Conservation (phyloP, 2,888 invertebrate genomes). For the Epistrophe grossulariae region DNA sequence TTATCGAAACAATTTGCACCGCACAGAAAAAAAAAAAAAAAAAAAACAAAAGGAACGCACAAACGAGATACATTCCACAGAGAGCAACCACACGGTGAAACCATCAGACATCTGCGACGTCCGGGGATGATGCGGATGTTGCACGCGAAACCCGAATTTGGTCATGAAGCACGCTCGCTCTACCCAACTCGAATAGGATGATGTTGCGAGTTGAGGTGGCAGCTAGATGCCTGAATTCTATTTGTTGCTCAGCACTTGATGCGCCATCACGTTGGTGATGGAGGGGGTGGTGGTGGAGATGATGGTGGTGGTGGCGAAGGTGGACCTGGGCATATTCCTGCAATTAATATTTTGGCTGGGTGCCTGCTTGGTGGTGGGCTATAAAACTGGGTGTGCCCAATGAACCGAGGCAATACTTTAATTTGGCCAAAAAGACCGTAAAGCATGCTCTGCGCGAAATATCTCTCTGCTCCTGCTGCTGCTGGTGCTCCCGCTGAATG, state of each 20-base stretch:
- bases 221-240: slow-evolving; percentile 25
- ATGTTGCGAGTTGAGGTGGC: slow-evolving; percentile 37
- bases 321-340: slow-evolving; percentile 54
- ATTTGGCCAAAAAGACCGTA: slow-evolving; percentile 59
- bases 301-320: slow-evolving; percentile 9
- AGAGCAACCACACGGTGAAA: slow-evolving; percentile 45
- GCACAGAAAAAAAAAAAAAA: not conserved
- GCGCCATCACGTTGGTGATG: slow-evolving; percentile 8
- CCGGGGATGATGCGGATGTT: slow-evolving; percentile 19
- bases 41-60: slow-evolving; percentile 5
- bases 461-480: slow-evolving; percentile 3
- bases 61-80: slow-evolving; percentile 54
- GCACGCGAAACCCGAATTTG: slow-evolving; percentile 49
- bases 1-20: slow-evolving; percentile 72
- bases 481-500: slow-evolving; percentile 32
- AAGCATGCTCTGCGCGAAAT: slow-evolving; percentile 8
- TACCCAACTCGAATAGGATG: not conserved
- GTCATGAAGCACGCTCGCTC: slow-evolving; percentile 48
- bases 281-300: not conserved
- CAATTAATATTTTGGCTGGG: slow-evolving; percentile 71
- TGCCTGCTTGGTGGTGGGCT: slow-evolving; percentile 47
- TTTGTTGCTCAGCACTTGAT: slow-evolving; percentile 55
- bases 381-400: slow-evolving; percentile 57
- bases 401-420: slow-evolving; percentile 71
- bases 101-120: slow-evolving; percentile 49